Percentiles rank a stretch among this genome's conserved stretches.
These are phyloP conservation scores for Tetranychus urticae DNA, from an alignment of 1,140 invertebrate species.

Conservation along the genomic window DNA sequence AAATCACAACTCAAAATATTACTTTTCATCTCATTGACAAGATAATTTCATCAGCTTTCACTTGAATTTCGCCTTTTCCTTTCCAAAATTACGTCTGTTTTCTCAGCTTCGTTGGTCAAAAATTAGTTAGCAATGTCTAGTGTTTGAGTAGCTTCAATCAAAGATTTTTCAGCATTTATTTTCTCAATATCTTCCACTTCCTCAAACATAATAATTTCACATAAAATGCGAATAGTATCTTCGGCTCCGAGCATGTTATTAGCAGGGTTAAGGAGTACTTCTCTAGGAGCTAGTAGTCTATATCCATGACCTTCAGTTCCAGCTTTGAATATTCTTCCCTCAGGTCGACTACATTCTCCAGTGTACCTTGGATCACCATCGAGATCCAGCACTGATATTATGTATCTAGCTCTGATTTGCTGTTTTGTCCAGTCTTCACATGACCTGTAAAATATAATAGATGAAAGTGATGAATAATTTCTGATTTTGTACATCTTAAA, in stretches of 20 bases:
- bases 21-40: conserved; percentile 1
- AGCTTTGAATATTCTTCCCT: conserved; percentile 1
- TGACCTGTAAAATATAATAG: not conserved
- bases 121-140: not conserved
- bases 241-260: not conserved
- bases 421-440: not conserved
- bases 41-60: conserved; percentile 1
- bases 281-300: not conserved
- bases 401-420: not conserved
- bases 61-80: not conserved
- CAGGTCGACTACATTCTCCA: not conserved
- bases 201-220: conserved; percentile 1
- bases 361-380: not conserved
- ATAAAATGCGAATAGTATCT: not conserved
- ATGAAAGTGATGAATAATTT: not conserved
- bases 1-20: conserved; percentile 3
- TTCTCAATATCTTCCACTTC: not conserved
- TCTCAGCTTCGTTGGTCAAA: not conserved
- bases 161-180: not conserved
- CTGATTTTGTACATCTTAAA: not conserved
- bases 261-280: not conserved
- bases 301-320: conserved; percentile 1
- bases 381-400: not conserved
- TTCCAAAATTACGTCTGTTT: not conserved
- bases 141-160: not conserved